Evolutionary conservation across 2,888 invertebrate genomes (phyloP).

Genomic region (Phaedon cochleariae): DNA sequence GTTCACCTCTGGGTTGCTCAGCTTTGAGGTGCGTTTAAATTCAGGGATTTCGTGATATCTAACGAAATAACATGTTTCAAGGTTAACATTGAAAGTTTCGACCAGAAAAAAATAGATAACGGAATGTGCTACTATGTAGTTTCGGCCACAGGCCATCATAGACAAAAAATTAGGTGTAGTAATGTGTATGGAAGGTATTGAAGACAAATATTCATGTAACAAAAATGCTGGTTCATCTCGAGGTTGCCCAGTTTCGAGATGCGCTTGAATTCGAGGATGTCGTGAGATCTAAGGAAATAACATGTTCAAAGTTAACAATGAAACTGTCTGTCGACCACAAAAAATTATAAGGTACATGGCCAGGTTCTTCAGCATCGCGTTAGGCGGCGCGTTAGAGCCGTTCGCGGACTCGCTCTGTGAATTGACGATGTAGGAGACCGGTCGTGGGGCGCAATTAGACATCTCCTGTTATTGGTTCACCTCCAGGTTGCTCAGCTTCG

Average conservation of each 20-base stretch:
- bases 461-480: constrained; percentile 72
- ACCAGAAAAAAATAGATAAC: too few relatives aligned
- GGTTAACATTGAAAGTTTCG: too few relatives aligned
- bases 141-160: too few relatives aligned
- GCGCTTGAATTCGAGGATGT: constrained; percentile 68
- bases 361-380: constrained; percentile 76
- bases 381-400: constrained; percentile 61
- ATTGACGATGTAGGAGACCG: constrained; percentile 84
- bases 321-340: too few relatives aligned
- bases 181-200: too few relatives aligned
- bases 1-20: constrained; percentile 83
- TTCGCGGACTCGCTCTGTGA: constrained; percentile 69
- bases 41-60: constrained; percentile 65
- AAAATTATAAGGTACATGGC: too few relatives aligned
- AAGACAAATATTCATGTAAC: too few relatives aligned
- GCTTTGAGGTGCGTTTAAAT: constrained; percentile 76
- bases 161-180: too few relatives aligned
- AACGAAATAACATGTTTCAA: neutral
- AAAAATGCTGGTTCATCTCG: constrained; percentile 75
- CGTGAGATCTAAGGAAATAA: constrained; percentile 51
- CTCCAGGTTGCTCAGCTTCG: constrained; percentile 87
- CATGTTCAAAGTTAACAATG: too few relatives aligned
- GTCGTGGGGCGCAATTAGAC: constrained; percentile 74
- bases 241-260: constrained; percentile 86
- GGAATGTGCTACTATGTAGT: too few relatives aligned